Conservation (phyloP, 2,113 vertebrate genomes). For the Anguilla japonica region DNA sequence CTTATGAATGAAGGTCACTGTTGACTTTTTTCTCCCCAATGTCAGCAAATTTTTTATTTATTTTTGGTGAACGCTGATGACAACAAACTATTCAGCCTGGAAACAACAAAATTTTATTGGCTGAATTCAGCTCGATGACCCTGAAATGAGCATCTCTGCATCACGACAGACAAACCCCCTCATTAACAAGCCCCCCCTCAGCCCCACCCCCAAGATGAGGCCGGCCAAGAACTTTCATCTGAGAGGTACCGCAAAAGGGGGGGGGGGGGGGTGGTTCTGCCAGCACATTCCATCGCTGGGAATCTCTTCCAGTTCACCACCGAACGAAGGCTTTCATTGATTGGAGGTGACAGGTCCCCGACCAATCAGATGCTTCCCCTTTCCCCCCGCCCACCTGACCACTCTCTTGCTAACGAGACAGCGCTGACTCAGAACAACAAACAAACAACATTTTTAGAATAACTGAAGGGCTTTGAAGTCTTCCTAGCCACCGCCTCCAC, state of each 20-base stretch:
- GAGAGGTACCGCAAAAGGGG: background rate
- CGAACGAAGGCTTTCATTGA: slow-evolving; percentile 61
- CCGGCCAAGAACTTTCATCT: slow-evolving; percentile 7
- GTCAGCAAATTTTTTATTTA: too few relatives aligned
- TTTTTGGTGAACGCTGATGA: too few relatives aligned
- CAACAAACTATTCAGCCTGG: too few relatives aligned
- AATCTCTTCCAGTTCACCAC: slow-evolving; percentile 55
- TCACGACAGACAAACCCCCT: background rate
- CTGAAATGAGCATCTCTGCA: too few relatives aligned
- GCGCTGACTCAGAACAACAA: slow-evolving; percentile 62
- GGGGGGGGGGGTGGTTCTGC: too few relatives aligned
- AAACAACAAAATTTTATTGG: too few relatives aligned
- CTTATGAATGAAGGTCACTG: too few relatives aligned
- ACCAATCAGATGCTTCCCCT: slow-evolving; percentile 63
- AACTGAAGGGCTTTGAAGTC: slow-evolving; percentile 56
- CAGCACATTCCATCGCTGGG: slow-evolving; percentile 50
- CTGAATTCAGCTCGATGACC: too few relatives aligned
- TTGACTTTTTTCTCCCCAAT: too few relatives aligned
- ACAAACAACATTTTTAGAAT: slow-evolving; percentile 69
- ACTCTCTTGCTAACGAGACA: slow-evolving; percentile 78
- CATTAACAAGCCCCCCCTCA: too few relatives aligned
- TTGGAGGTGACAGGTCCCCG: slow-evolving; percentile 75
- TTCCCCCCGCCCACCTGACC: slow-evolving; percentile 63
- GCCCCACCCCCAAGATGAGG: background rate
- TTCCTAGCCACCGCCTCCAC: slow-evolving; percentile 52